Conservation (phyloP, 1,140 invertebrate genomes). For the Paraescarpia echinospica region DNA sequence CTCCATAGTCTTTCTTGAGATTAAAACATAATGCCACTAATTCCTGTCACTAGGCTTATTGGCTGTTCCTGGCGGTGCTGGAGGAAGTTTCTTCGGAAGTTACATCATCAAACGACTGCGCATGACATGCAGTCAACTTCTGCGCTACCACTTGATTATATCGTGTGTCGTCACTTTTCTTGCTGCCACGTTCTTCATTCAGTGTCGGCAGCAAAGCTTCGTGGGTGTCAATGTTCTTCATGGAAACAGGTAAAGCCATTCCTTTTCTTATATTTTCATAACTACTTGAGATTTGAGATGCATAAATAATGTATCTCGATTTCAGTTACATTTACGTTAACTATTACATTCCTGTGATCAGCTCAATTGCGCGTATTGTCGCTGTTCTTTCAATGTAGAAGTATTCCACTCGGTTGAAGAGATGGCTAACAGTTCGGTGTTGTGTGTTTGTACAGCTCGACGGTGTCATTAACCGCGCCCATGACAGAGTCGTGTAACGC, state of each 20-base stretch:
- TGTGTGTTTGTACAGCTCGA: not conserved
- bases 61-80: slow-evolving; percentile 71
- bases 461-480: not conserved
- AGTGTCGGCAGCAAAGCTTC: slow-evolving; percentile 73
- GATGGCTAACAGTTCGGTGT: not conserved
- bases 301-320: too few species aligned
- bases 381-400: too few species aligned
- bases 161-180: slow-evolving; percentile 60
- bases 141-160: slow-evolving; percentile 71
- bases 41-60: slow-evolving; percentile 63
- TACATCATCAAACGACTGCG: slow-evolving; percentile 76
- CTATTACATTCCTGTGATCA: too few species aligned
- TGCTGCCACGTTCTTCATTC: slow-evolving; percentile 69
- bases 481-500: slow-evolving; percentile 3
- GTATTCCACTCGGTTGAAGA: too few species aligned
- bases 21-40: not conserved
- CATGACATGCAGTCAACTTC: slow-evolving; percentile 71
- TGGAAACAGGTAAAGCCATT: slow-evolving; percentile 27
- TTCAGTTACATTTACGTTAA: too few species aligned
- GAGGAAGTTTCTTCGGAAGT: slow-evolving; percentile 78
- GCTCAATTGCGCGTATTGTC: too few species aligned
- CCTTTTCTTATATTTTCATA: not conserved
- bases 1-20: too few species aligned
- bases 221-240: slow-evolving; percentile 73
- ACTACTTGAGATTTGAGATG: too few species aligned